phyloP scores from a whole-genome alignment of 2,888 invertebrate species.

The Lacanobia oleracea region DNA sequence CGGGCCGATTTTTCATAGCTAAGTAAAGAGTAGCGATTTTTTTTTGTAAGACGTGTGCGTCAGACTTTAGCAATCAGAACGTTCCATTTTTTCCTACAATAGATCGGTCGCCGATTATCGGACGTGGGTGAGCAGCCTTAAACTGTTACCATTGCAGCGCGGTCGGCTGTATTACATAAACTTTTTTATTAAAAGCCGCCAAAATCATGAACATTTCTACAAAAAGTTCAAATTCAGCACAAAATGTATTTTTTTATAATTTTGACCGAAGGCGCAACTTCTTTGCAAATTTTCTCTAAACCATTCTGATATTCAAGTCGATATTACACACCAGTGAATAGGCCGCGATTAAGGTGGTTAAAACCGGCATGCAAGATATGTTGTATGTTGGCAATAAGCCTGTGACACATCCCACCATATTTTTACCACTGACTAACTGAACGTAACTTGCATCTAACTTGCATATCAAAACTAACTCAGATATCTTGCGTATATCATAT shows the following conservation, averaged over 20 bases:
- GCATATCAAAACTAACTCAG: constrained; percentile 18
- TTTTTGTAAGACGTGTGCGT: no score
- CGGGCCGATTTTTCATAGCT: no score
- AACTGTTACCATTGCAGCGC: background rate
- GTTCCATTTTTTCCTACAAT: no score
- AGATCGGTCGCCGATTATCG: no score
- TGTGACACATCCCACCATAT: background rate
- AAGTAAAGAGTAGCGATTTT: no score
- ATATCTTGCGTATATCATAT: constrained; percentile 9
- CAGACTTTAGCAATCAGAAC: no score
- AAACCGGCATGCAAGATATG: constrained; percentile 2
- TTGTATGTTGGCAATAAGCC: no score
- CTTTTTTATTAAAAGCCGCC: background rate
- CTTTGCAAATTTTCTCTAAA: constrained; percentile 6
- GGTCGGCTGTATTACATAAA: background rate
- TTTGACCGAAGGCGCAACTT: constrained; percentile 38
- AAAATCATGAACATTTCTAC: background rate
- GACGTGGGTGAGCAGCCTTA: no score
- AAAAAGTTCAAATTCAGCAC: background rate
- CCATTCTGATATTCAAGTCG: constrained; percentile 15
- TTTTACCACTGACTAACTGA: background rate
- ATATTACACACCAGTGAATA: constrained; percentile 6
- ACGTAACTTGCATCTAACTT: background rate
- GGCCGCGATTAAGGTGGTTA: background rate
- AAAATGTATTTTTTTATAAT: background rate